Conservation (phyloP, 1,140 invertebrate species). For the Pseudachorutes palmiensis region DNA sequence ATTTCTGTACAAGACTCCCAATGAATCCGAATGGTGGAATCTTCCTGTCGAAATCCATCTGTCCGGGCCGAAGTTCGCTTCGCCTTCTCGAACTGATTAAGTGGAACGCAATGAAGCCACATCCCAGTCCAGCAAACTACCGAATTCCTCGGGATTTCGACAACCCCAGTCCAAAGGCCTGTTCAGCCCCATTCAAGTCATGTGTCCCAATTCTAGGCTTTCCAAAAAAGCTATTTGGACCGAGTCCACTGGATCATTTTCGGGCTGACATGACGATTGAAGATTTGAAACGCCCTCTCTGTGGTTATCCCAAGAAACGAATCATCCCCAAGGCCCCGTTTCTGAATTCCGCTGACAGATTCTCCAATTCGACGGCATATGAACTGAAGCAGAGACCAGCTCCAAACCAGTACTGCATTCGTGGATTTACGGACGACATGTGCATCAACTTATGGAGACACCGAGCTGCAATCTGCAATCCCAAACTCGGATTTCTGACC, state of each 20-base stretch:
- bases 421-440: slow-evolving; percentile 27
- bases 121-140: slow-evolving; percentile 17
- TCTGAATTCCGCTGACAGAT: slow-evolving; percentile 14
- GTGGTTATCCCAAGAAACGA: neutral
- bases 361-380: slow-evolving; percentile 1
- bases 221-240: neutral
- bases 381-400: slow-evolving; percentile 11
- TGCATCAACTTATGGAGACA: slow-evolving; percentile 12
- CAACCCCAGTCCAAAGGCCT: slow-evolving; percentile 19
- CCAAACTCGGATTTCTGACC: slow-evolving; percentile 31
- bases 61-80: slow-evolving; percentile 11
- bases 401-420: slow-evolving; percentile 18
- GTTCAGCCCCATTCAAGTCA: slow-evolving; percentile 34
- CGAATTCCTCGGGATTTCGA: slow-evolving; percentile 22
- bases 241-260: slow-evolving; percentile 20
- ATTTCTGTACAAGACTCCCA: slow-evolving; percentile 14
- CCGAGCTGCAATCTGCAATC: slow-evolving; percentile 25
- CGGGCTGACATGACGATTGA: slow-evolving; percentile 3
- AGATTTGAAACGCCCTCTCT: slow-evolving; percentile 16
- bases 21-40: slow-evolving; percentile 18
- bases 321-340: slow-evolving; percentile 18
- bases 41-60: slow-evolving; percentile 21
- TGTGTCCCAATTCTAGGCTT: slow-evolving; percentile 3
- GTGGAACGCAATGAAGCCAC: slow-evolving; percentile 14
- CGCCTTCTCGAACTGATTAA: slow-evolving; percentile 27